phyloP scores from a whole-genome alignment of 1,140 invertebrate species.

The Bombus picipes region DNA sequence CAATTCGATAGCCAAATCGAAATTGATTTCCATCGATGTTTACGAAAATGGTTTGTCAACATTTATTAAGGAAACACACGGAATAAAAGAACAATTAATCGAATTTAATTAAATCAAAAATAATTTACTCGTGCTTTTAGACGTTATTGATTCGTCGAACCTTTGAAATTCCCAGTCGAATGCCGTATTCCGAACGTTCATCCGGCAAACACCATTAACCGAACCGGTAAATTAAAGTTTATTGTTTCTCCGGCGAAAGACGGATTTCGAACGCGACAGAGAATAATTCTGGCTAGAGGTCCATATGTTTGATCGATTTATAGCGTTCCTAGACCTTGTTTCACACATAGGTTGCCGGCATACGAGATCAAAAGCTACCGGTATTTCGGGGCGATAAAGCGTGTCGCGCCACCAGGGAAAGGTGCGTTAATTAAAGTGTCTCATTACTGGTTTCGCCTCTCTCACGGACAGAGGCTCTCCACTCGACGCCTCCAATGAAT shows the following conservation, averaged over 20 bases:
- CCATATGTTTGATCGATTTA: constrained; percentile 32
- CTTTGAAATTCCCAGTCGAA: background rate
- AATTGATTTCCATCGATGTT: too few relatives aligned
- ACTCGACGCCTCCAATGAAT: constrained; percentile 34
- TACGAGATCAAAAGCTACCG: constrained; percentile 59
- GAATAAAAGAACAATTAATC: too few relatives aligned
- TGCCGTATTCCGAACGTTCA: too few relatives aligned
- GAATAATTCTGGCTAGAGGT: background rate
- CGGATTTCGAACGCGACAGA: background rate
- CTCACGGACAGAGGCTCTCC: background rate
- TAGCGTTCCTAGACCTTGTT: constrained; percentile 16
- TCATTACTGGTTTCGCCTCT: constrained; percentile 52
- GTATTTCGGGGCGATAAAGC: constrained; percentile 39
- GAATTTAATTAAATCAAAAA: background rate
- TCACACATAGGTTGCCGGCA: background rate
- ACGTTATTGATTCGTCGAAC: background rate
- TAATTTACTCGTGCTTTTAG: background rate
- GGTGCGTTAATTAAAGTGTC: constrained; percentile 67
- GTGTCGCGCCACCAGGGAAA: constrained; percentile 33
- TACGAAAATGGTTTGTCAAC: too few relatives aligned
- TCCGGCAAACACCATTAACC: background rate
- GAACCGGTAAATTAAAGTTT: constrained; percentile 9
- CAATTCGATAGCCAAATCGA: too few relatives aligned
- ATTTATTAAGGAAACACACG: too few relatives aligned
- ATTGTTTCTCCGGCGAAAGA: background rate